These are phyloP conservation scores for Actenoides lindsayi DNA, from an alignment of 2,113 vertebrate genomes.

Conservation along the genomic window DNA sequence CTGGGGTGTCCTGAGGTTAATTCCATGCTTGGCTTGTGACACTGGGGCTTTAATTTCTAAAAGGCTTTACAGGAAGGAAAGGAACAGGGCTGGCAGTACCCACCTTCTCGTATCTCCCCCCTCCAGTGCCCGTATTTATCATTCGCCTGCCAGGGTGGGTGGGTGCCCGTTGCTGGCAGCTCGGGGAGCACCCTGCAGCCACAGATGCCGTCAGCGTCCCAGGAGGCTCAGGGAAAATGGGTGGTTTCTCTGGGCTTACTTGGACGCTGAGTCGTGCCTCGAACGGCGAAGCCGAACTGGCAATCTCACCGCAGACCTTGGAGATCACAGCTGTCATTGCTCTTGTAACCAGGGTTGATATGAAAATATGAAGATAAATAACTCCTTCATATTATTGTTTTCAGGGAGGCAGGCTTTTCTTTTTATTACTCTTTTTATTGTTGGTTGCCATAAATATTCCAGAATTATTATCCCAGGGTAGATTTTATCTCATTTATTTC, in stretches of 20 bases:
- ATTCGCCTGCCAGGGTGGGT: not conserved
- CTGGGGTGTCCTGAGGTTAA: not conserved
- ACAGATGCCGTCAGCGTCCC: not conserved
- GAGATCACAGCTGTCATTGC: conserved; percentile 32
- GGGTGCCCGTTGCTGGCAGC: not conserved
- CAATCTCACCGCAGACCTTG: not conserved
- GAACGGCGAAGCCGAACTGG: not conserved
- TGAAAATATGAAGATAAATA: conserved; percentile 62
- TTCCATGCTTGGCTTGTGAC: accelerated
- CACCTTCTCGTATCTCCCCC: not conserved
- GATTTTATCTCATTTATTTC: conserved; percentile 63
- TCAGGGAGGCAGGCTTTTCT: conserved; percentile 45
- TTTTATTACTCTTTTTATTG: conserved; percentile 67
- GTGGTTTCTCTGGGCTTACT: not conserved
- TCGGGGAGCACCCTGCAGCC: not conserved
- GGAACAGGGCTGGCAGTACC: too few relatives aligned
- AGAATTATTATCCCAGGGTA: conserved; percentile 58
- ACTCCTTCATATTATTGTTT: conserved; percentile 61
- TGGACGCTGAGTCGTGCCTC: not conserved
- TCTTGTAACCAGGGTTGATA: conserved; percentile 16
- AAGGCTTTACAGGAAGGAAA: not conserved
- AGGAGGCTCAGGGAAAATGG: not conserved
- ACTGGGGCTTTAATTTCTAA: not conserved
- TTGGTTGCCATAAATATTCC: conserved; percentile 63
- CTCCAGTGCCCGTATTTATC: not conserved